A percentile compares a stretch with the other conserved stretches of the same genome.
phyloP scores from a whole-genome alignment of 1,140 invertebrate genomes.

The Calephelis virginiensis region DNA sequence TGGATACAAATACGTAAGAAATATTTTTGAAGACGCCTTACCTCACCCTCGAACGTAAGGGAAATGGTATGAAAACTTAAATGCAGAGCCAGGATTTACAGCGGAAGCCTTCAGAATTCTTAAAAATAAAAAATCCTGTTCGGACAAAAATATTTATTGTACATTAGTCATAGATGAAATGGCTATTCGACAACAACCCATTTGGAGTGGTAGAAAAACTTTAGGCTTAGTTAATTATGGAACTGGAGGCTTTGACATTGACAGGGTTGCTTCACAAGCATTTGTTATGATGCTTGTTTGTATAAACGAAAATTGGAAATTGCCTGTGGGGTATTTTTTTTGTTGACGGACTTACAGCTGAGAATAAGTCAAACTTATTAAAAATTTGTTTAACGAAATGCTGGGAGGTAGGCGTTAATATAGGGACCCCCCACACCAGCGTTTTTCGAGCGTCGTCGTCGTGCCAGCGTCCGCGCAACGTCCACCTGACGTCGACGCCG shows the following conservation, averaged over 20 bases:
- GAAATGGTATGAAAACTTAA: no score
- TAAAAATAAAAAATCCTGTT: conserved; percentile 1
- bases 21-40: no score
- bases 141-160: conserved; percentile 23
- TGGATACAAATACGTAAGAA: no score
- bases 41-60: no score
- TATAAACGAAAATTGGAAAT: conserved; percentile 29
- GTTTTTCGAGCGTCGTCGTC: no score
- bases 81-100: background rate
- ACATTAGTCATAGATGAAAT: conserved; percentile 44
- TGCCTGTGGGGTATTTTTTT: conserved; percentile 24
- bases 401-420: conserved; percentile 31
- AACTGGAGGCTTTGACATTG: conserved; percentile 15
- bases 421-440: conserved; percentile 4
- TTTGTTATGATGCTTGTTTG: conserved; percentile 20
- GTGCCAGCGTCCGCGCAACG: no score
- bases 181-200: conserved; percentile 29
- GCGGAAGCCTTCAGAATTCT: background rate
- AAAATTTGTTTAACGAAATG: conserved; percentile 33
- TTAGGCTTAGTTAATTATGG: conserved; percentile 43
- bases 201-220: conserved; percentile 17
- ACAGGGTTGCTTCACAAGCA: conserved; percentile 19
- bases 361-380: conserved; percentile 34
- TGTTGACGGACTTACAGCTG: background rate
- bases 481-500: no score